Conservation (phyloP, 2,888 invertebrate genomes). For the Linnaemya tessellans region DNA sequence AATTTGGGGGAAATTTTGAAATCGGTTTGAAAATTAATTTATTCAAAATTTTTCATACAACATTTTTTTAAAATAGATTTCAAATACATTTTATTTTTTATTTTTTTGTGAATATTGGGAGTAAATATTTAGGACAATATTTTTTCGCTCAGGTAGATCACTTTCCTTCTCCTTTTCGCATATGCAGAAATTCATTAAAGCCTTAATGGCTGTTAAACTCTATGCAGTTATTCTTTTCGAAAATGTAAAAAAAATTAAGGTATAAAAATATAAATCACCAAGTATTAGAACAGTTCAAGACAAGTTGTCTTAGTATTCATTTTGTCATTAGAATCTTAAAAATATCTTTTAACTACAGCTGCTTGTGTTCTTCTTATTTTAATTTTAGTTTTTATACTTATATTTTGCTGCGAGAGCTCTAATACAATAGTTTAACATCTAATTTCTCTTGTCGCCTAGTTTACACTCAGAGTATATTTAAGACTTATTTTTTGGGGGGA, state of each 20-base stretch:
- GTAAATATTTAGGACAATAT: no score
- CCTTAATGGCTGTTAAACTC: not conserved
- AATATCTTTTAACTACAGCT: conserved; percentile 19
- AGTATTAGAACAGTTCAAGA: not conserved
- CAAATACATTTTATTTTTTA: no score
- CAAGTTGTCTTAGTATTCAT: not conserved
- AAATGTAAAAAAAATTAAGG: not conserved
- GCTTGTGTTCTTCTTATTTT: not conserved
- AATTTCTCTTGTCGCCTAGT: not conserved
- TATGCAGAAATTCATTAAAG: no score
- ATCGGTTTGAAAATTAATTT: no score
- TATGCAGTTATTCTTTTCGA: not conserved
- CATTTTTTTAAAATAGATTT: no score
- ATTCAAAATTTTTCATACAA: no score
- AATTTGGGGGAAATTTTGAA: no score
- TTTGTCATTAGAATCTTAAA: conserved; percentile 15
- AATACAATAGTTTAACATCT: not conserved
- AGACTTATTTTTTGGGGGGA: conserved; percentile 22
- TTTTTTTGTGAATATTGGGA: no score
- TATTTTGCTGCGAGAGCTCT: not conserved
- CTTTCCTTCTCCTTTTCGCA: no score
- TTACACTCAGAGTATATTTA: conserved; percentile 43
- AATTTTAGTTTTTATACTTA: not conserved
- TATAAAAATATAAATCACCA: not conserved
- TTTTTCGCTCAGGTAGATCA: no score